These are phyloP conservation scores for Drosophila erecta DNA, from an alignment of 1,140 invertebrate genomes.

Conservation along the genomic window DNA sequence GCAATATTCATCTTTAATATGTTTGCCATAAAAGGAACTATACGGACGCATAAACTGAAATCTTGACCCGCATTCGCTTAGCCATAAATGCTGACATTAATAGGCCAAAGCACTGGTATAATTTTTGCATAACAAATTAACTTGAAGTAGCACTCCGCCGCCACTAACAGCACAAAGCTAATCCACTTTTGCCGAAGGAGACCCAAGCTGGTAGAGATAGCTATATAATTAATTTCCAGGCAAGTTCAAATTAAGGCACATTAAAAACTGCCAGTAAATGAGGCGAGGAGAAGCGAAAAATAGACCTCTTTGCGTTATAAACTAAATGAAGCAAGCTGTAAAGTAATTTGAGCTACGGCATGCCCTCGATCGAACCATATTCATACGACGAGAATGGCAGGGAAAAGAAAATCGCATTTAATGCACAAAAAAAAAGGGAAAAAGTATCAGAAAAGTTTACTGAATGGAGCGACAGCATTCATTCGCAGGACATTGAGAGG, in stretches of 20 bases:
- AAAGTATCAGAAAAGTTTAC: conserved; percentile 46
- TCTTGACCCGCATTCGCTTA: conserved; percentile 12
- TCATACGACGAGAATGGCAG: conserved; percentile 44
- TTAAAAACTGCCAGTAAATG: conserved; percentile 55
- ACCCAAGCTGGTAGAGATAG: conserved; percentile 16
- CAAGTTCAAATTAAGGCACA: conserved; percentile 63
- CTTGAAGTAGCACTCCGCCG: conserved; percentile 18
- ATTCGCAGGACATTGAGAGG: conserved; percentile 34
- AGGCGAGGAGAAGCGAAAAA: conserved; percentile 17
- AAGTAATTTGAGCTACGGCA: conserved; percentile 65
- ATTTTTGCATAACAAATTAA: conserved; percentile 43
- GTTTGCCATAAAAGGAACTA: neutral
- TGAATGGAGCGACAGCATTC: conserved; percentile 60
- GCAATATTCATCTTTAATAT: no score
- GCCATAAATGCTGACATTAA: conserved; percentile 39
- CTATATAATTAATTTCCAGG: conserved; percentile 52
- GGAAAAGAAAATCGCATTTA: conserved; percentile 63
- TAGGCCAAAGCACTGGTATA: conserved; percentile 19
- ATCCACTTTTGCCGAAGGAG: conserved; percentile 7
- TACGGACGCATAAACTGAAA: conserved; percentile 2
- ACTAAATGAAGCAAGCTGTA: conserved; percentile 75
- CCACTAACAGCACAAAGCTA: conserved; percentile 4
- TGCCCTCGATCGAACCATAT: conserved; percentile 39
- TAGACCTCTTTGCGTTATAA: conserved; percentile 46
- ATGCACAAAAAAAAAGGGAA: conserved; percentile 18